phyloP scores from a whole-genome alignment of 2,113 vertebrate species.

The Nestor notabilis region DNA sequence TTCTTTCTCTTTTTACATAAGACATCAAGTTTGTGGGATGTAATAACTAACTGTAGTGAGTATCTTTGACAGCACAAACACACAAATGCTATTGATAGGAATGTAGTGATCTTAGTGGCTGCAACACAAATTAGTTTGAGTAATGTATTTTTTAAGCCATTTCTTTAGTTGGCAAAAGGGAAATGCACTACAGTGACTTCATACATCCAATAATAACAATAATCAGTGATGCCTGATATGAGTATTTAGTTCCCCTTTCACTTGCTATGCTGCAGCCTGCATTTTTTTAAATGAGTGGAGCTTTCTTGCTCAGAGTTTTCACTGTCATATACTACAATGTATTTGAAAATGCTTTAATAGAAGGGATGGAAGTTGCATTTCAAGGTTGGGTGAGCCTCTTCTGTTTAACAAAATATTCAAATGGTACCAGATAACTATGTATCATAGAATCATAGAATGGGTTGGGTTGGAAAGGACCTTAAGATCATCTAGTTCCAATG shows the following conservation, averaged over 20 bases:
- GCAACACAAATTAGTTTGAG: background rate
- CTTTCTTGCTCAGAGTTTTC: background rate
- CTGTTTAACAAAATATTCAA: background rate
- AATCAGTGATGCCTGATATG: background rate
- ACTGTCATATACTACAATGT: background rate
- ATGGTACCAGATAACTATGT: background rate
- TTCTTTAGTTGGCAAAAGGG: background rate
- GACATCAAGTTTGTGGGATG: background rate
- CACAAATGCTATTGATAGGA: background rate
- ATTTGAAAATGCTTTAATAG: background rate
- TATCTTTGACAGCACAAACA: background rate
- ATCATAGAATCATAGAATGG: background rate
- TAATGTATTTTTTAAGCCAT: background rate
- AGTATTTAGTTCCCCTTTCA: conserved; percentile 24
- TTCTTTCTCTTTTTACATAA: background rate
- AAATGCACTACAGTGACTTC: conserved; percentile 22
- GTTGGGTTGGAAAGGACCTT: background rate
- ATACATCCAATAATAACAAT: background rate
- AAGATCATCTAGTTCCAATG: background rate
- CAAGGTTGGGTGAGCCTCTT: background rate
- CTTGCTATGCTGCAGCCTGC: background rate
- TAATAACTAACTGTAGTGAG: background rate
- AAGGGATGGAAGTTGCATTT: background rate
- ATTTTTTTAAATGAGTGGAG: background rate
- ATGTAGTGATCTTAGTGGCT: background rate